Evolutionary conservation across 2,113 vertebrate genomes (phyloP).

Genomic region (Microcebus lehilahytsara): DNA sequence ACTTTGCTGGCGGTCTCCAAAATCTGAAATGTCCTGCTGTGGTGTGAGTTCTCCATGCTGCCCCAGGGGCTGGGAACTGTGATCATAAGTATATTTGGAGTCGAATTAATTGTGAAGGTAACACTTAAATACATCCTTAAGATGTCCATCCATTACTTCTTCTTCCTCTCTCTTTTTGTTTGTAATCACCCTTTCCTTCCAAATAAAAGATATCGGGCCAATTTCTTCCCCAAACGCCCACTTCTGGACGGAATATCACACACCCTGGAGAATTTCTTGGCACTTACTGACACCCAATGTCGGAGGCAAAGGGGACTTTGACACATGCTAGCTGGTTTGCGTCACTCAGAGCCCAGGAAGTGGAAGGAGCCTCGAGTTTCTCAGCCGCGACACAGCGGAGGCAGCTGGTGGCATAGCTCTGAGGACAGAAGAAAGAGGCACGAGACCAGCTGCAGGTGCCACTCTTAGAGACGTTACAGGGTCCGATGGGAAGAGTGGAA

Average conservation of each 20-base stretch:
- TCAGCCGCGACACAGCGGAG: not conserved
- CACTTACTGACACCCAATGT: not conserved
- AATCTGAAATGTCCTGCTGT: not conserved
- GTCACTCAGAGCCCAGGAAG: not conserved
- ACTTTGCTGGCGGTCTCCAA: not conserved
- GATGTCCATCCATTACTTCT: not conserved
- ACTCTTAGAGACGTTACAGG: accelerated
- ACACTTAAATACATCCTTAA: not conserved
- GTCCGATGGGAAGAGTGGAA: not conserved
- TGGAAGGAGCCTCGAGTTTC: not conserved
- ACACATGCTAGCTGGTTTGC: not conserved
- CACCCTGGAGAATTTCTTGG: no score
- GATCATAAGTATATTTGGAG: not conserved
- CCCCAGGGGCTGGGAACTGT: not conserved
- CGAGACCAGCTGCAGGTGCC: not conserved
- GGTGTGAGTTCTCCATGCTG: not conserved
- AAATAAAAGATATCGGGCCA: not conserved
- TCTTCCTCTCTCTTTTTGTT: not conserved
- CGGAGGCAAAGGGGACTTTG: not conserved
- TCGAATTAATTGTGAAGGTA: not conserved
- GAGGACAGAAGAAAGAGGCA: not conserved
- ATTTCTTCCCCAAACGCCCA: not conserved
- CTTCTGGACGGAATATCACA: not conserved
- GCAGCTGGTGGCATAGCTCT: accelerated
- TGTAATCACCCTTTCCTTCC: not conserved